Conservation (phyloP, 2,888 invertebrate genomes). For the Scaeva pyrastri region DNA sequence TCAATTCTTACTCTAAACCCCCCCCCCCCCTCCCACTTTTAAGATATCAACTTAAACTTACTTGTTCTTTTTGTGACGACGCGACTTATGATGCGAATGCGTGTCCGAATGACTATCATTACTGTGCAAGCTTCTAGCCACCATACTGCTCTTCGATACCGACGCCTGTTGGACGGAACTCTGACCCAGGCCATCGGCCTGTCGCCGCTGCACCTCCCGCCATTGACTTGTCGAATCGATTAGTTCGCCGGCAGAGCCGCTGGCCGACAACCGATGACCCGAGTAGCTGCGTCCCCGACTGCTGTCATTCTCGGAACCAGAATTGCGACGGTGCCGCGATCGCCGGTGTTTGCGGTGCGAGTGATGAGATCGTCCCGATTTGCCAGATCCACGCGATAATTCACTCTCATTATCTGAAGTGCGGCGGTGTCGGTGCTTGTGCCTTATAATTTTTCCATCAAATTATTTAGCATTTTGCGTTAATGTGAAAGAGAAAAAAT, state of each 20-base stretch:
- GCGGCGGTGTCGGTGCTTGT: conserved; percentile 91
- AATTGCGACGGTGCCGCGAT: conserved; percentile 89
- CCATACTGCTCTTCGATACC: conserved; percentile 87
- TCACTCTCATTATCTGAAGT: conserved; percentile 96
- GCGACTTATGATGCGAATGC: conserved; percentile 84
- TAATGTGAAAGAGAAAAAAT: conserved; percentile 10
- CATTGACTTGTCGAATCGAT: conserved; percentile 95
- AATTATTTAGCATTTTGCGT: conserved; percentile 73
- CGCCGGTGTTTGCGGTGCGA: conserved; percentile 90
- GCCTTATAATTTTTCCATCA: conserved; percentile 83
- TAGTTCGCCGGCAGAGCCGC: conserved; percentile 86
- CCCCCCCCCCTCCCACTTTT: too few species aligned
- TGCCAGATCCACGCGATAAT: conserved; percentile 92
- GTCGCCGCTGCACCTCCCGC: conserved; percentile 93
- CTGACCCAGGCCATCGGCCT: conserved; percentile 86
- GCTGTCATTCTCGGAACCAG: conserved; percentile 90
- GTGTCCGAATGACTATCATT: conserved; percentile 86
- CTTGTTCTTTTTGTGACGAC: conserved; percentile 87
- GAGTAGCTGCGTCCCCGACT: conserved; percentile 84
- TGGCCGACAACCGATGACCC: conserved; percentile 83
- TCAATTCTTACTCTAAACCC: neutral
- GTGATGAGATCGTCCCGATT: conserved; percentile 90
- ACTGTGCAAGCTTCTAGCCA: conserved; percentile 83
- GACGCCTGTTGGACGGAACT: conserved; percentile 88
- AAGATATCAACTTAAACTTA: conserved; percentile 78